These are phyloP conservation scores for Athripsodes cinereus DNA, from an alignment of 2,888 invertebrate species.

Conservation along the genomic window DNA sequence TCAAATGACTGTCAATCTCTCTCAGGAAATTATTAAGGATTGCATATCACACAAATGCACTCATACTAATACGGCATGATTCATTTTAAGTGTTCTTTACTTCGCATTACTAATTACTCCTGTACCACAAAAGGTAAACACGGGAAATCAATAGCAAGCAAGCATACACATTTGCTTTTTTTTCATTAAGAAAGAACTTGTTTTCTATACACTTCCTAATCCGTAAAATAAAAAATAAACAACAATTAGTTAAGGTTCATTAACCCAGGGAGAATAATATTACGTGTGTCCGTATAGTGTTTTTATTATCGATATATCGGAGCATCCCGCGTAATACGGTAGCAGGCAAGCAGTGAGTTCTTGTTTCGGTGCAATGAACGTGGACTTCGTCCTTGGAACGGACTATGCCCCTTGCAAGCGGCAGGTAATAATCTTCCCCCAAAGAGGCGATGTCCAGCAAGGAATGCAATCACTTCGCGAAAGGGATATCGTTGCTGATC, in stretches of 20 bases:
- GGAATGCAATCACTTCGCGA: slow-evolving; percentile 17
- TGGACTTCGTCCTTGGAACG: slow-evolving; percentile 11
- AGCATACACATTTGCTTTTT: no score
- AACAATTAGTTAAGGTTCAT: not conserved
- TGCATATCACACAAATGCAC: no score
- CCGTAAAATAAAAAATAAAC: no score
- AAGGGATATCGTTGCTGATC: slow-evolving; percentile 13
- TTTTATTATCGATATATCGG: not conserved
- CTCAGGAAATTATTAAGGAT: no score
- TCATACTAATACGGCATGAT: no score
- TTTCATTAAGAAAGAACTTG: no score
- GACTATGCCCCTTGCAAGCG: not conserved
- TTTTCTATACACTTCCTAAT: no score
- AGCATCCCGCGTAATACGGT: not conserved
- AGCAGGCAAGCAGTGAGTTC: not conserved
- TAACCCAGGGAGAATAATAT: not conserved
- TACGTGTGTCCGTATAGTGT: not conserved
- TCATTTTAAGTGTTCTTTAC: no score
- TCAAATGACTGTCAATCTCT: no score
- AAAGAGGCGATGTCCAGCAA: slow-evolving; percentile 14
- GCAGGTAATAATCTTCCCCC: slow-evolving; percentile 10
- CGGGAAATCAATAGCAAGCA: no score
- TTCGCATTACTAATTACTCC: no score
- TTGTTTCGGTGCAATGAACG: slow-evolving; percentile 3
- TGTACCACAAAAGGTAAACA: no score